Evolutionary conservation across 2,888 invertebrate species (phyloP).

Genomic region (Phragmatobia fuliginosa): DNA sequence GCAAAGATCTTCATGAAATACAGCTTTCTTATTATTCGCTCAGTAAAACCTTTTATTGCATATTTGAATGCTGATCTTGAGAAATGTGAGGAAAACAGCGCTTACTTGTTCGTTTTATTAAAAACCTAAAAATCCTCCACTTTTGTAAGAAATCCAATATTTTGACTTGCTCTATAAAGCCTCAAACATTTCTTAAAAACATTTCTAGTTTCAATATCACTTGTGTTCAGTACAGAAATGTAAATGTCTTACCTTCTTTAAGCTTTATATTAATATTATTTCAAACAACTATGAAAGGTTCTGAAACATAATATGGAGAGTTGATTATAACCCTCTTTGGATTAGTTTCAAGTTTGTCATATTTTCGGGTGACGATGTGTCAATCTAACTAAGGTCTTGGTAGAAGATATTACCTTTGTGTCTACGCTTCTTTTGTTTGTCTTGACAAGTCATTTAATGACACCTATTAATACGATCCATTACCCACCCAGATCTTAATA

Average conservation of each 20-base stretch:
- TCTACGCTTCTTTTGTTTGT: neutral
- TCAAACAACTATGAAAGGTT: neutral
- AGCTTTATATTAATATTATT: neutral
- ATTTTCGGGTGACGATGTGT: neutral
- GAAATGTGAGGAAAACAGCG: slow-evolving; percentile 37
- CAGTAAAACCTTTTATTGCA: slow-evolving; percentile 46
- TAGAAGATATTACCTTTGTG: neutral
- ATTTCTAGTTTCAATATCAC: neutral
- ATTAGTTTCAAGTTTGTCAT: neutral
- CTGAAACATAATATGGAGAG: neutral
- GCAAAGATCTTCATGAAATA: slow-evolving; percentile 37
- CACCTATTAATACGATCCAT: neutral
- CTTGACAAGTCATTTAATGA: neutral
- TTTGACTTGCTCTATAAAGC: neutral
- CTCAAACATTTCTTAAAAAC: no score
- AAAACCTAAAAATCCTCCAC: slow-evolving; percentile 7
- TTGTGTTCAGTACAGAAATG: neutral
- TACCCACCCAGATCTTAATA: neutral
- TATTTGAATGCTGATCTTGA: slow-evolving; percentile 40
- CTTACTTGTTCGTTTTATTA: slow-evolving; percentile 11
- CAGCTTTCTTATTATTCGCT: slow-evolving; percentile 47
- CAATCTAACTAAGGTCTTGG: neutral
- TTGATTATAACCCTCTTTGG: neutral
- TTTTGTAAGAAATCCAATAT: neutral
- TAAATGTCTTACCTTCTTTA: neutral